These are phyloP conservation scores for Julus scandinavius DNA, from an alignment of 2,888 invertebrate genomes.

Conservation along the genomic window DNA sequence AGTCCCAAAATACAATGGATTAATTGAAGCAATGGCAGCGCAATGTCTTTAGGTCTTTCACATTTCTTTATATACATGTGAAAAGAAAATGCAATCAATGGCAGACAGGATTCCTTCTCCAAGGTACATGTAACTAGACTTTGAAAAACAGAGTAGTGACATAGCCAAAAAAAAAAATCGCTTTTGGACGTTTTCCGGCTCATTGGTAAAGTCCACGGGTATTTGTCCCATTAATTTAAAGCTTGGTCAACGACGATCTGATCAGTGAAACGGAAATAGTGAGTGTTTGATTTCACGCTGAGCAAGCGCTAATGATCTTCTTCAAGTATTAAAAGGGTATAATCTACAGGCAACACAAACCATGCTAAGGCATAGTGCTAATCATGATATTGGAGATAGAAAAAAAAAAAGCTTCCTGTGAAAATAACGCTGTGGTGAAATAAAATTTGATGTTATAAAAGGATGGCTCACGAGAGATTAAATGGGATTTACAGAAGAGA, in stretches of 20 bases:
- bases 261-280: constrained; percentile 39
- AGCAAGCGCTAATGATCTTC: constrained; percentile 36
- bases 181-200: constrained; percentile 28
- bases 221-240: constrained; percentile 45
- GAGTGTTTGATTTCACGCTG: constrained; percentile 45
- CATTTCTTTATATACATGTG: neutral
- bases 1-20: neutral
- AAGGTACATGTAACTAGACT: neutral
- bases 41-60: neutral
- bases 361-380: neutral
- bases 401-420: too few species aligned
- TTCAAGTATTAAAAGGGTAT: constrained; percentile 28
- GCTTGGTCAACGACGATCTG: constrained; percentile 45
- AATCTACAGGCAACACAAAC: neutral
- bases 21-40: neutral
- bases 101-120: neutral
- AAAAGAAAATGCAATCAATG: constrained; percentile 1
- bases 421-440: neutral
- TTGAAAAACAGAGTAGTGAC: neutral
- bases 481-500: neutral
- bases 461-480: neutral
- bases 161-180: neutral
- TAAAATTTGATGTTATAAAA: neutral
- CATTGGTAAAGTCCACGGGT: constrained; percentile 18
- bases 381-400: neutral